A percentile compares a stretch with the other conserved stretches of the same genome.
Conservation (phyloP, 2,113 vertebrate species). For the Eurystomus gularis region DNA sequence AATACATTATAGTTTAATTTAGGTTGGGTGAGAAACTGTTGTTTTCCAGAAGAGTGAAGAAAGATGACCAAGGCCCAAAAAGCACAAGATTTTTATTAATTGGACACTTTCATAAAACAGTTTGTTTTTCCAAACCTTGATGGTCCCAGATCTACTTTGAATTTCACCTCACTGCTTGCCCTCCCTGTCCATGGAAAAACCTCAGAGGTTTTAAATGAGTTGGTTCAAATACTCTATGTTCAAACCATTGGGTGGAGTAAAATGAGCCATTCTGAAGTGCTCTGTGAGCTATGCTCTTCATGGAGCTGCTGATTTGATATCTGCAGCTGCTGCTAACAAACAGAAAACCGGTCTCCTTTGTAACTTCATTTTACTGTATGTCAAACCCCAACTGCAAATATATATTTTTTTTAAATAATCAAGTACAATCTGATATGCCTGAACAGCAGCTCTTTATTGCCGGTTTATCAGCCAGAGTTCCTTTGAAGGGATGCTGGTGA, state of each 20-base stretch:
- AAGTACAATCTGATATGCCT: constrained; percentile 62
- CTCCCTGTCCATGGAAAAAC: not conserved
- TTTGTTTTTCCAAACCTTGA: not conserved
- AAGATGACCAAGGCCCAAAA: not conserved
- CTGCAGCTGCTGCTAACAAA: constrained; percentile 49
- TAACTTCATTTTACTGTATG: constrained; percentile 31
- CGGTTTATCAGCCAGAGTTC: constrained; percentile 35
- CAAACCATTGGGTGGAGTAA: not conserved
- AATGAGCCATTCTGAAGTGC: not conserved
- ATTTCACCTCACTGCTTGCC: not conserved
- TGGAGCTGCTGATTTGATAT: constrained; percentile 13
- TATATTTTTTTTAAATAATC: not conserved
- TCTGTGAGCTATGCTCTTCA: not conserved
- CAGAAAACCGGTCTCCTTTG: not conserved
- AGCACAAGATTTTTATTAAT: not conserved
- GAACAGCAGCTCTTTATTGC: constrained; percentile 62
- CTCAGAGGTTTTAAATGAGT: not conserved
- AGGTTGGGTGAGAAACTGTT: not conserved
- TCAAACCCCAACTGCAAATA: constrained; percentile 33
- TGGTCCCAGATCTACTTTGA: not conserved
- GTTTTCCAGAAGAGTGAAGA: constrained; percentile 22
- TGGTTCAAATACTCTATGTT: not conserved
- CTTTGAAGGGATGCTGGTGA: constrained; percentile 47
- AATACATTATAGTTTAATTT: not conserved
- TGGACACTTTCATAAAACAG: not conserved